phyloP scores from a whole-genome alignment of 2,797 vertebrate genomes.

The Scomberomorus guttatus region DNA sequence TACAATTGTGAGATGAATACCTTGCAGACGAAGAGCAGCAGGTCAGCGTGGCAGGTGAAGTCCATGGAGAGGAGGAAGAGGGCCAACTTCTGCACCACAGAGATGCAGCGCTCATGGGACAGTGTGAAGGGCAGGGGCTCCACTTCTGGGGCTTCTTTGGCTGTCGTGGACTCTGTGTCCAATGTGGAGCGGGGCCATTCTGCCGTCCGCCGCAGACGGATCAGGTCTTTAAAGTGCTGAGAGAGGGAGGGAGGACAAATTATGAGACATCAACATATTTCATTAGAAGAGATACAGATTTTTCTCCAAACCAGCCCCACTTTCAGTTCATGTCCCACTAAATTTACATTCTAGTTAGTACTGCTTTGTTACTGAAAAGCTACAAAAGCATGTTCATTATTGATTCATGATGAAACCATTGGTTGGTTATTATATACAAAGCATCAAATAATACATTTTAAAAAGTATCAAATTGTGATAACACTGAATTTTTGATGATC shows the following conservation, averaged over 20 bases:
- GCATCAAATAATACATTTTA: no score
- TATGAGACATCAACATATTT: background rate
- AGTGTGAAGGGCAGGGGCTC: constrained; percentile 97
- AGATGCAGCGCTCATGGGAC: constrained; percentile 98
- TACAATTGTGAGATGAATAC: constrained; percentile 66
- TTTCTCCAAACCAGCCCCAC: background rate
- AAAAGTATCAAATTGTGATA: no score
- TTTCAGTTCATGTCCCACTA: background rate
- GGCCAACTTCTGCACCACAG: constrained; percentile 96
- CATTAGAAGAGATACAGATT: background rate
- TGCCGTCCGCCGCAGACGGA: constrained; percentile 95
- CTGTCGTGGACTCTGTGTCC: constrained; percentile 92
- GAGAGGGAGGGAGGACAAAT: background rate
- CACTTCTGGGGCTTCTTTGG: constrained; percentile 95
- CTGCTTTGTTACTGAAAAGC: background rate
- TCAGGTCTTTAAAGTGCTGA: constrained; percentile 99
- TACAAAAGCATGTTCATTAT: background rate
- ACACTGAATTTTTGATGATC: no score
- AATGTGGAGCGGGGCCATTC: constrained; percentile 97
- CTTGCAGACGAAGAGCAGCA: constrained; percentile 99
- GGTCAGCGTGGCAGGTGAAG: constrained; percentile 98
- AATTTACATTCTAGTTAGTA: background rate
- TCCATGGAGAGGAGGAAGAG: constrained; percentile 99
- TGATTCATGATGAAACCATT: no score
- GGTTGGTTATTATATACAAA: no score